Base-by-base conservation (phyloP, 2,113 vertebrate species). In the Cololabis saira region DNA sequence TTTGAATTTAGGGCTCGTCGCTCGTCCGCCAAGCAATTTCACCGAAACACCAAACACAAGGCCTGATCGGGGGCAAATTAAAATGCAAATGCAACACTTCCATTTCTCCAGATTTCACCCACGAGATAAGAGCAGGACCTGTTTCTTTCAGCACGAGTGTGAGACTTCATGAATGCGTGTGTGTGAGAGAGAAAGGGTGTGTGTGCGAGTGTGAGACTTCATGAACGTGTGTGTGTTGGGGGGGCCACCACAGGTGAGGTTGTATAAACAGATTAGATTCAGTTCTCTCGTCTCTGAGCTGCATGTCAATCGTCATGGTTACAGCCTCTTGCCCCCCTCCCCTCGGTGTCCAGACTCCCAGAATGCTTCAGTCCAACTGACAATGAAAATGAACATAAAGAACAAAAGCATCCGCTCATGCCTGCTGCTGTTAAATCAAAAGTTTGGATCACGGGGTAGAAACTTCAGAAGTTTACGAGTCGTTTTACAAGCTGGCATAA, bases 11-110 rank as follows among this genome's bases (percentile, higher is more conserved):
- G 62, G 67, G 61, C 30, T 64, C 17, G 37, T 83, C 71, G 76
- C 71, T 72, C 57, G 68, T 9, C 53, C 67, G 72, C 74, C 56
- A 74, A 89, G 84, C 84, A 87, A 90, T 84, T 84, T 73, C 68
- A 1, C 74, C 5, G 75, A 78, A 71, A 76, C 79, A 67, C 63
- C 82, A 84, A 87, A 88, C 86, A 86, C 82, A 71, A 74, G 61
- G 67, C 47, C 84, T 90, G 90, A 92, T 87, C 88, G 86, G 91
- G 83, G 83, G 78, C 77, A 82, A 91, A 93, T 92, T 92, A 91
- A 92, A 93, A 92, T 92, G 92, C 92, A 90, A 92, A 93, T 93
- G 79, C 74, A 65, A 78, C 78, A 42, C 82, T 85, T 86, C 78
- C 67, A 84, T 84, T 87, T 82, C 83, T 69, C 71, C 78, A 80